Conservation (phyloP, 2,888 invertebrate species). For the Arctia plantaginis region DNA sequence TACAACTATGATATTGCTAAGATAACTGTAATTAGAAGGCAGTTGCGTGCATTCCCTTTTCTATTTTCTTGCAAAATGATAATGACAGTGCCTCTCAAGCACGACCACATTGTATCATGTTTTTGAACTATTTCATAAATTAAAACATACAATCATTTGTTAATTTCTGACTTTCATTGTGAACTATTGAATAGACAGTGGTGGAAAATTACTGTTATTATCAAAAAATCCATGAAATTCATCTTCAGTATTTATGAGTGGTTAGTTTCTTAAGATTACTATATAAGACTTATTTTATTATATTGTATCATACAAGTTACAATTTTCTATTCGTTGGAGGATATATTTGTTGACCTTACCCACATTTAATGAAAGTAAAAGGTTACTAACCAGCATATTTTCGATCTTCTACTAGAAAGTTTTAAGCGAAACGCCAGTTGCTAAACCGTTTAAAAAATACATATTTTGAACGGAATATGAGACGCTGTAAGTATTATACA, state of each 20-base stretch:
- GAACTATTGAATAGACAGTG: not conserved
- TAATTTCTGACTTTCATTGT: too few relatives aligned
- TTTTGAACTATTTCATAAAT: conserved; percentile 36
- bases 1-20: conserved; percentile 47
- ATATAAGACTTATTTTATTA: too few relatives aligned
- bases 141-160: conserved; percentile 47
- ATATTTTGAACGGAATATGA: too few relatives aligned
- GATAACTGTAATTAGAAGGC: conserved; percentile 56
- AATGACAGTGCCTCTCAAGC: conserved; percentile 11
- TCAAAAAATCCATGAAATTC: not conserved
- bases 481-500: too few relatives aligned
- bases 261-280: not conserved
- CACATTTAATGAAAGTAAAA: too few relatives aligned
- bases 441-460: too few relatives aligned
- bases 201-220: not conserved
- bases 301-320: too few relatives aligned
- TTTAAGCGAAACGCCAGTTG: too few relatives aligned
- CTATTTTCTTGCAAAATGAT: conserved; percentile 34
- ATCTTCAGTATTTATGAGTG: not conserved
- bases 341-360: too few relatives aligned
- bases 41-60: conserved; percentile 48
- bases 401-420: too few relatives aligned
- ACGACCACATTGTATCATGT: not conserved
- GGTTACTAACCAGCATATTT: too few relatives aligned
- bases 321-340: too few relatives aligned